These are phyloP conservation scores for Craseonycteris thonglongyai DNA, from an alignment of 2,113 vertebrate genomes.

Conservation along the genomic window DNA sequence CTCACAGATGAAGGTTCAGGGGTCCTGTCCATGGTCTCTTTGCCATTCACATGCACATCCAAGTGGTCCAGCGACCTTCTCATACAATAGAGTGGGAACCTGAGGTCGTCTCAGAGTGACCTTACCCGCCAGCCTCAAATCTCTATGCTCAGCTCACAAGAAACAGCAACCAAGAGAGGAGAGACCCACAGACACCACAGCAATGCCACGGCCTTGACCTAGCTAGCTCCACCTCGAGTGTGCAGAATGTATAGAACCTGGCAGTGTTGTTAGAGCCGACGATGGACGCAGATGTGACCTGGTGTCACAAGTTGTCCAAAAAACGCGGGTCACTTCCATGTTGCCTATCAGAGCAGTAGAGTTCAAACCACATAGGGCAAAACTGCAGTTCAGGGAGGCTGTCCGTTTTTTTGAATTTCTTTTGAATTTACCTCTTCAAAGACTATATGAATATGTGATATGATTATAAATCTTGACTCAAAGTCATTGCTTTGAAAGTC, in stretches of 20 bases:
- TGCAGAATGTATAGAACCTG: neutral
- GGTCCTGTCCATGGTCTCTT: neutral
- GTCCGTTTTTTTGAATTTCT: neutral
- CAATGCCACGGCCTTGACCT: neutral
- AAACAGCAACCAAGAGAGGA: neutral
- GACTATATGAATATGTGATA: neutral
- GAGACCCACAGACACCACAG: neutral
- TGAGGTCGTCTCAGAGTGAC: neutral
- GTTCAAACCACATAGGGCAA: neutral
- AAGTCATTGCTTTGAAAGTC: neutral
- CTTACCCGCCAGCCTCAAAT: neutral
- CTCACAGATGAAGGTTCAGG: neutral
- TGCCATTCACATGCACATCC: neutral
- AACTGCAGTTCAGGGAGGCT: neutral
- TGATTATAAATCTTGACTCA: neutral
- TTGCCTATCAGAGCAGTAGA: neutral
- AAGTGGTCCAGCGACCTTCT: neutral
- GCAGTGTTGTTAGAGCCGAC: neutral
- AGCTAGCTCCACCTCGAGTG: neutral
- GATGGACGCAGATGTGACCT: neutral
- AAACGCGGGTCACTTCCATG: neutral
- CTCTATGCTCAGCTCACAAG: neutral
- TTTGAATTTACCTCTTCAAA: neutral
- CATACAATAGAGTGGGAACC: neutral
- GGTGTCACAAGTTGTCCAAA: neutral